Evolutionary conservation across 2,113 vertebrate genomes (phyloP).

Genomic region (Zosterops borbonicus): DNA sequence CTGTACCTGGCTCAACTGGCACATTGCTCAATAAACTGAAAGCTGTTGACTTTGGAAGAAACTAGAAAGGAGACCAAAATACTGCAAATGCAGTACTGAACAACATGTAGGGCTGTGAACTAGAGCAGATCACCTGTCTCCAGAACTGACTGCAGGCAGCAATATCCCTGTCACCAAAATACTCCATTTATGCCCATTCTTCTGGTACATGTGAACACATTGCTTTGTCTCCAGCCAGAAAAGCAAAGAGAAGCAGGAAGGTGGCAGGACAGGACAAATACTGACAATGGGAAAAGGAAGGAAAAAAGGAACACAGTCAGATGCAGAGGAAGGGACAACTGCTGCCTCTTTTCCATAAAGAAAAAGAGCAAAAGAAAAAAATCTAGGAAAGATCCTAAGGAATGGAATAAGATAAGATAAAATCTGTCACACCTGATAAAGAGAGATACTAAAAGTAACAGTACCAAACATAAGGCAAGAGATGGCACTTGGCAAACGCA

Average conservation of each 20-base stretch:
- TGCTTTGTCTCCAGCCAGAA: not conserved
- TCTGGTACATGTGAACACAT: not conserved
- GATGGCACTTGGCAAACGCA: not conserved
- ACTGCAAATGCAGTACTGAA: not conserved
- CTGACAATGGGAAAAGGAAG: slow-evolving; percentile 25
- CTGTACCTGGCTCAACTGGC: not conserved
- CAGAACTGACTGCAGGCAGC: not conserved
- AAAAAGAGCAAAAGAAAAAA: not conserved
- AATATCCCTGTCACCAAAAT: not conserved
- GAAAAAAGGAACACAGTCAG: not conserved
- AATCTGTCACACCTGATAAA: not conserved
- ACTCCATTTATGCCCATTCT: not conserved
- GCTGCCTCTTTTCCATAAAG: not conserved
- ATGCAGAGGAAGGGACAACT: not conserved
- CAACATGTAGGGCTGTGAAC: not conserved
- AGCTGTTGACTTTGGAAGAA: not conserved
- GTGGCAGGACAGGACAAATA: not conserved
- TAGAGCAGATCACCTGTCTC: not conserved
- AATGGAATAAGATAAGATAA: not conserved
- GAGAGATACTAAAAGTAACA: not conserved
- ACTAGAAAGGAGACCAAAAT: not conserved
- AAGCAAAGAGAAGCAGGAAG: not conserved
- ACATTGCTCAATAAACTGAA: not conserved
- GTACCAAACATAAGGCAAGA: not conserved
- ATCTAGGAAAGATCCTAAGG: not conserved